Base-by-base conservation (phyloP, 2,888 invertebrate genomes). In the Polydrusus cervinus region DNA sequence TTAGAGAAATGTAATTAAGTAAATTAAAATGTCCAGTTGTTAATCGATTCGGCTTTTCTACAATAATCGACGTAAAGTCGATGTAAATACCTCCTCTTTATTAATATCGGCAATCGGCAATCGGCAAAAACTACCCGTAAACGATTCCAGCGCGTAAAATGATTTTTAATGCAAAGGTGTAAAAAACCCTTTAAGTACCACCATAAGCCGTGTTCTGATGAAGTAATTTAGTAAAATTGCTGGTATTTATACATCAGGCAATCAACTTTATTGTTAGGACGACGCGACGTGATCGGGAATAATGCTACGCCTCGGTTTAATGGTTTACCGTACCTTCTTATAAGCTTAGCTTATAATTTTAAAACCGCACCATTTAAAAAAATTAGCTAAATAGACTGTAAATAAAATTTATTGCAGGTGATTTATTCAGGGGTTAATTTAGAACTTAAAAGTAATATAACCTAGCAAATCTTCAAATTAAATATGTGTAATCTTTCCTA, bases 151-250 rank as follows among this genome's bases (percentile, higher is more conserved):
- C 7, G 34, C 8, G 34, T 34, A 34, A 34, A 34, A 34, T 10
- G 34, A 34, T 55, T 57, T 57, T 38, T 14, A 57, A 38, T 57
- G 13, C 16, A 57, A 16, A 57, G 16, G 57, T 57, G 14, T 38
- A 57, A 57, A 38, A 38, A 20, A 20, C 30, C 53, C 25, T 53
- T 53, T 53, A 30, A 53, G 30, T 51, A 55, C 55, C 55, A 55
- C n/a, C 55, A 55, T 55, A 55, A 55, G 55, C 30, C 16, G 34
- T 57, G 34, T 57, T 57, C 34, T 57, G 34, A 57, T 34, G 38
- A 57, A 57, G 57, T n/a, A 57, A 57, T 57, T 57, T 57, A 57
- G n/a, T n/a, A 38, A 57, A 57, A 57, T 57, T 57, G 34, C 34
- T 11, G 34, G 34, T 38, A 38, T 38, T 57, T 57, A 25, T 25